phyloP scores from a whole-genome alignment of 2,113 vertebrate species.

The Myanophis thanlyinensis region DNA sequence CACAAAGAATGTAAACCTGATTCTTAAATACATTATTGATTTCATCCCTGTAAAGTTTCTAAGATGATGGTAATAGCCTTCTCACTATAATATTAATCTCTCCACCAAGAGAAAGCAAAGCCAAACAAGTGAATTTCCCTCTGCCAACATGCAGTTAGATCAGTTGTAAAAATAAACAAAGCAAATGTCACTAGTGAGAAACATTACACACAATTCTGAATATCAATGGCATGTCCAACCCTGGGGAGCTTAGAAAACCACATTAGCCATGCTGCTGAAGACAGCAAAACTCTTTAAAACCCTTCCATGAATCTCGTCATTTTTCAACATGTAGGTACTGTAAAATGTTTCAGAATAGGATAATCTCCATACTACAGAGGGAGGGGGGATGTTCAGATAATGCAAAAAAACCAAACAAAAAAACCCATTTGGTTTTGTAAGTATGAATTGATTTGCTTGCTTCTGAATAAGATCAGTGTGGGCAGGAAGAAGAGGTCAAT shows the following conservation, averaged over 20 bases:
- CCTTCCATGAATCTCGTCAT: background rate
- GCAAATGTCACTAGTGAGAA: conserved; percentile 12
- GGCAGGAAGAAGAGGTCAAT: too few species aligned
- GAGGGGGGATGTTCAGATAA: background rate
- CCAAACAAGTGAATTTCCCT: conserved; percentile 9
- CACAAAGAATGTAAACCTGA: background rate
- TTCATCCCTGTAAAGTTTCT: background rate
- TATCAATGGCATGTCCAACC: conserved; percentile 4
- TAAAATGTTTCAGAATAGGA: background rate
- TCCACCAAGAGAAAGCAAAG: conserved; percentile 2
- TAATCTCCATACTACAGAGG: background rate
- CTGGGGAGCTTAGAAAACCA: background rate
- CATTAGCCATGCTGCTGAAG: background rate
- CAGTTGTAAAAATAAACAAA: conserved; percentile 24
- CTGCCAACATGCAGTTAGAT: background rate
- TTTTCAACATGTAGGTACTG: conserved; percentile 15
- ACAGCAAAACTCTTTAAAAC: conserved; percentile 16
- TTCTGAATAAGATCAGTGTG: conserved; percentile 11
- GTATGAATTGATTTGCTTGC: background rate
- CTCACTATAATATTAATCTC: conserved; percentile 15
- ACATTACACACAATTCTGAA: background rate
- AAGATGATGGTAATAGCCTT: background rate
- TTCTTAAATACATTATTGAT: background rate
- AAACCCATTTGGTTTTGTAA: conserved; percentile 7
- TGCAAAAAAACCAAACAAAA: background rate